These are phyloP conservation scores for Brachyopa scutellaris DNA, from an alignment of 2,888 invertebrate genomes.

Conservation along the genomic window DNA sequence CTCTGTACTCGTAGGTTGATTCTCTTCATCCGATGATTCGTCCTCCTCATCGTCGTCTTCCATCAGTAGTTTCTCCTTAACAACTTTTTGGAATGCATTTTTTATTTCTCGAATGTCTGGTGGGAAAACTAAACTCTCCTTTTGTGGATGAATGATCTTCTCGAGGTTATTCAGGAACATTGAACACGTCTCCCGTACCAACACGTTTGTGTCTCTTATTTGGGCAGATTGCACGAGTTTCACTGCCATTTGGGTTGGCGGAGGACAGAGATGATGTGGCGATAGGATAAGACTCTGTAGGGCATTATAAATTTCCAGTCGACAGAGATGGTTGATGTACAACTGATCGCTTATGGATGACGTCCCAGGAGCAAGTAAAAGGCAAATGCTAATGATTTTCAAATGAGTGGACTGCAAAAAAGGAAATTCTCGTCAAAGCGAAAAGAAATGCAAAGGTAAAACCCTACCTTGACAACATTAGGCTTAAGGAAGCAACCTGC, in stretches of 20 bases:
- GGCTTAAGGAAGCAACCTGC: slow-evolving; percentile 74
- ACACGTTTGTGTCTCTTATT: slow-evolving; percentile 72
- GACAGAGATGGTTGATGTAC: slow-evolving; percentile 75
- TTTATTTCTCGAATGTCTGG: slow-evolving; percentile 74
- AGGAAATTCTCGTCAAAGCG: not conserved
- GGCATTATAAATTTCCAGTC: slow-evolving; percentile 74
- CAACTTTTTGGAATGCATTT: slow-evolving; percentile 73
- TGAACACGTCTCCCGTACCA: slow-evolving; percentile 73
- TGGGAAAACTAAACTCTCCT: slow-evolving; percentile 76
- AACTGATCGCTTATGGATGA: slow-evolving; percentile 54
- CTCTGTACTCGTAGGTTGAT: not conserved
- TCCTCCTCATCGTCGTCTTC: slow-evolving; percentile 11
- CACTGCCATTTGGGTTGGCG: slow-evolving; percentile 75
- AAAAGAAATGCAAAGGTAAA: not conserved
- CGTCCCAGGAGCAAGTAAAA: slow-evolving; percentile 60
- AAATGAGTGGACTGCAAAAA: slow-evolving; percentile 73
- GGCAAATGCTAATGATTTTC: slow-evolving; percentile 74
- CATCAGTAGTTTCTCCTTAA: slow-evolving; percentile 43
- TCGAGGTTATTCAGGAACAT: slow-evolving; percentile 74
- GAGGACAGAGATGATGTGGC: slow-evolving; percentile 76
- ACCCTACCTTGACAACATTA: slow-evolving; percentile 73
- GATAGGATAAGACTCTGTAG: slow-evolving; percentile 72
- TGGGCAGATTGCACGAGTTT: slow-evolving; percentile 74
- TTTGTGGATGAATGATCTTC: slow-evolving; percentile 77
- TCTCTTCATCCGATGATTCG: slow-evolving; percentile 11